Base-by-base conservation (phyloP, 2,888 invertebrate species). In the Tillus elongatus region DNA sequence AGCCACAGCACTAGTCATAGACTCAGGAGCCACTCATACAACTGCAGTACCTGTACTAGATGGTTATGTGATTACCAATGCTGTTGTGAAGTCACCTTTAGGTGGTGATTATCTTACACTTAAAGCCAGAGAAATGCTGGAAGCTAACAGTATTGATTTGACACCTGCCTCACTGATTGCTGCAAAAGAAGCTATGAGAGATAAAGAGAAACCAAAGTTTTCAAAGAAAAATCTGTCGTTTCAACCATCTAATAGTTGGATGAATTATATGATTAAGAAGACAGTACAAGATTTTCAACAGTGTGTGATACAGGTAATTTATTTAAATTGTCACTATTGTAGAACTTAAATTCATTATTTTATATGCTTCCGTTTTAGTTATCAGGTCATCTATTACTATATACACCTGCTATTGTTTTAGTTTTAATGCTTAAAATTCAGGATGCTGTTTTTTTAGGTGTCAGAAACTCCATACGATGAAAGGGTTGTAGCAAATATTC, bases 21-120 rank as follows among this genome's bases (percentile, higher is more conserved):
- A 98, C 58, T 91, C 92, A 52, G 96, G 97, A 0, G 93, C 97
- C 1, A 95, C 95, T 13, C 95, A 97, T 64, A 98, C 98, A 0
- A 92, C 96, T 0, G 97, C 97, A 1, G 87, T 97, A 4, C 98
- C 98, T 0, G 97, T 98, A 35, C 47, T 66, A 42, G 87, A 90
- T 67, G 97, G 97, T 1, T 97, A 96, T 65, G 96, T 96, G 3
- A 68, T 98, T 4, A 82, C 86, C 1, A 91, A 92, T 56, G 96
- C 93, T 0, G 93, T 97, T 15, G 95, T 95, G 0, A 87, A 93
- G 53, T 91, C 93, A 0, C 93, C 96, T 0, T 71, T 98, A 1
- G 98, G 93, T 1, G 98, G 98, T 0, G 97, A 99, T 63, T 92
- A 95, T 52, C 75, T 98, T 43, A 77, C 82, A 40, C 71, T 89